Evolutionary conservation across 1,140 invertebrate species (phyloP), one percentile per base, ranked within the genome.

Genomic region (Drosophila ironensis): DNA sequence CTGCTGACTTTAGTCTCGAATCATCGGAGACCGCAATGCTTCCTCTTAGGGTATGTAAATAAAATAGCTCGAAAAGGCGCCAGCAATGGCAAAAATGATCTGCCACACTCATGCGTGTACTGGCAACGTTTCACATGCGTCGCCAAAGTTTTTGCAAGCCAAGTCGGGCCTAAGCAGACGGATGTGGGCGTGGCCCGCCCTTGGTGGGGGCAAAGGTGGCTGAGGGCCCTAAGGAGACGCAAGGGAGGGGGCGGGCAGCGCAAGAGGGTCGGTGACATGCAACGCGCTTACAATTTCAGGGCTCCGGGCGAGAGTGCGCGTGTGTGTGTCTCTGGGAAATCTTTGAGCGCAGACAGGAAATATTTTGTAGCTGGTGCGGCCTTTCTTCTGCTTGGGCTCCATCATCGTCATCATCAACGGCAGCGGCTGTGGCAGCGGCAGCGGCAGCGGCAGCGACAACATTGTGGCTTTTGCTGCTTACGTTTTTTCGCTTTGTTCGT

Each of bases 311-410:
- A 17, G 28, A 4, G 14, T 12, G 9, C 44, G 20, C 19, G 19
- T n/a, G 44, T 50, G 44, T 66, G 51, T 74, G 45, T 45, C 80
- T 86, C 70, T 86, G 84, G 80, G 52, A 80, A 72, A 86, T 72
- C 80, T 86, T 86, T 75, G 75, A 86, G 80, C 54, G 74, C 75
- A 86, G 80, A 86, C 80, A 86, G 80, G 80, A 86, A 86, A 86
- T 86, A 80, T 84, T 72, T 51, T 74, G 53, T 56, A 70, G 59
- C 33, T 44, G 19, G 42, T 41, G 40, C n/a, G 12, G 17, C 28
- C 22, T 2, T 50, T 17, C 27, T 63, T n/a, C 42, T 69, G 40
- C 47, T 42, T 52, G 53, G 35, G 51, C 46, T 50, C 51, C 60
- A 44, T 37, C 47, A 73, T 59, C 53, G 56, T 76, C 59, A 70